Evolutionary conservation across 2,113 vertebrate species (phyloP).

Genomic region (Rutilus rutilus): DNA sequence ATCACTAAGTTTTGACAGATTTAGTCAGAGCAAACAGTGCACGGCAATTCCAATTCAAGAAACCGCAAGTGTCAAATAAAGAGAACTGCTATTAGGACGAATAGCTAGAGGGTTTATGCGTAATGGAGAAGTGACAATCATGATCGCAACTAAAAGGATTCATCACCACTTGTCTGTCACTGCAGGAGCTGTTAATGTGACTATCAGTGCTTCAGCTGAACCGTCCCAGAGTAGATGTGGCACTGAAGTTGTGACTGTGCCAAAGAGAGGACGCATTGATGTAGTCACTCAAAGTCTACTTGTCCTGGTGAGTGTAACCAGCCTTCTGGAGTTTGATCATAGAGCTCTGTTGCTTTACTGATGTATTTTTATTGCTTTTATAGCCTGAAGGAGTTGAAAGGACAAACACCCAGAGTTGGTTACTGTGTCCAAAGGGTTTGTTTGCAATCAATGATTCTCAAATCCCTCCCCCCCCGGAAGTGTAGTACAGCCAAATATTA

Average conservation of each 20-base stretch:
- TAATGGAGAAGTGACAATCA: no score
- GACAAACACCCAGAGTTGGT: conserved; percentile 68
- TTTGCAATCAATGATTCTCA: neutral
- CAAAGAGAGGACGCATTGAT: conserved; percentile 78
- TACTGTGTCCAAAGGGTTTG: conserved; percentile 70
- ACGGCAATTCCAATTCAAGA: no score
- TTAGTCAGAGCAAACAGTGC: no score
- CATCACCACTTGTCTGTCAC: neutral
- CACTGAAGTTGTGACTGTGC: conserved; percentile 72
- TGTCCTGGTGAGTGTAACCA: conserved; percentile 76
- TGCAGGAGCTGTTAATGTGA: conserved; percentile 77
- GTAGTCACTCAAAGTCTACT: conserved; percentile 75
- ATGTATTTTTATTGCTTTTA: neutral
- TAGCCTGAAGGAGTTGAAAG: conserved; percentile 75
- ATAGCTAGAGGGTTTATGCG: no score
- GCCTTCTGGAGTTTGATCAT: neutral
- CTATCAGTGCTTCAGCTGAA: conserved; percentile 76
- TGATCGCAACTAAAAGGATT: no score
- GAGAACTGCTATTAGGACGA: no score
- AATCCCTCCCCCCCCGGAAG: neutral
- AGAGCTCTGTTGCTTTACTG: neutral
- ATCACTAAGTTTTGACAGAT: no score
- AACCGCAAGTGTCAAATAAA: no score
- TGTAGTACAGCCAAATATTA: neutral
- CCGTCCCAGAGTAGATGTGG: conserved; percentile 67